These are phyloP conservation scores for Cephus sareptanus DNA, from an alignment of 2,888 invertebrate species.

Conservation along the genomic window DNA sequence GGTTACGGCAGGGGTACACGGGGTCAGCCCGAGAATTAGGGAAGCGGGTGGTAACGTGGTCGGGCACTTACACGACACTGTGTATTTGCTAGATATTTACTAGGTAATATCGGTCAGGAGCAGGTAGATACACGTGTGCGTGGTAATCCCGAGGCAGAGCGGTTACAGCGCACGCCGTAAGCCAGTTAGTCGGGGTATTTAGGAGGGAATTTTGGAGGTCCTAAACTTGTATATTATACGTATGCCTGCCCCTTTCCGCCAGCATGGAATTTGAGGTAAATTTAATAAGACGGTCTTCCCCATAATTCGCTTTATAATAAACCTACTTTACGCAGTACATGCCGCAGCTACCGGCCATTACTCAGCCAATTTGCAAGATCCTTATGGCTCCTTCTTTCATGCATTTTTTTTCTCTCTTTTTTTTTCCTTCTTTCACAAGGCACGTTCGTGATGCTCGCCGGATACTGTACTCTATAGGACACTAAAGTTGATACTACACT, in stretches of 20 bases:
- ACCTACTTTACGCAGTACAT: constrained; percentile 25
- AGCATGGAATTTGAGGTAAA: constrained; percentile 60
- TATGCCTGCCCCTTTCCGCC: constrained; percentile 35
- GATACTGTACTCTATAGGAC: not conserved
- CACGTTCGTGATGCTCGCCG: not conserved
- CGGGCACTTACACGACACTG: constrained; percentile 21
- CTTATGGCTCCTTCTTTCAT: not conserved
- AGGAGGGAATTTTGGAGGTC: constrained; percentile 59
- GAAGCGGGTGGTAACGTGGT: not conserved
- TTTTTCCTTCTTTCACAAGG: not conserved
- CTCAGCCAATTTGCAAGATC: constrained; percentile 28
- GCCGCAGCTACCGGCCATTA: constrained; percentile 30
- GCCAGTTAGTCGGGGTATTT: constrained; percentile 63
- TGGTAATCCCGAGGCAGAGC: constrained; percentile 35
- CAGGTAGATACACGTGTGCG: constrained; percentile 40
- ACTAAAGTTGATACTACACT: not conserved
- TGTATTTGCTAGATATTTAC: constrained; percentile 54
- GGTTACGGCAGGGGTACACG: not conserved
- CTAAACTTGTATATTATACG: constrained; percentile 61
- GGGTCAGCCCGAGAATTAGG: not conserved
- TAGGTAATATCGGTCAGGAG: constrained; percentile 51
- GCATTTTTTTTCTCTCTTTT: not conserved
- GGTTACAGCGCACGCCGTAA: constrained; percentile 43
- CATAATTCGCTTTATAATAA: constrained; percentile 9
- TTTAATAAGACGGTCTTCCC: constrained; percentile 53